Evolutionary conservation across 2,797 vertebrate genomes (phyloP), one percentile per base, ranked within the genome.

Genomic region (Clarias laeviceps): DNA sequence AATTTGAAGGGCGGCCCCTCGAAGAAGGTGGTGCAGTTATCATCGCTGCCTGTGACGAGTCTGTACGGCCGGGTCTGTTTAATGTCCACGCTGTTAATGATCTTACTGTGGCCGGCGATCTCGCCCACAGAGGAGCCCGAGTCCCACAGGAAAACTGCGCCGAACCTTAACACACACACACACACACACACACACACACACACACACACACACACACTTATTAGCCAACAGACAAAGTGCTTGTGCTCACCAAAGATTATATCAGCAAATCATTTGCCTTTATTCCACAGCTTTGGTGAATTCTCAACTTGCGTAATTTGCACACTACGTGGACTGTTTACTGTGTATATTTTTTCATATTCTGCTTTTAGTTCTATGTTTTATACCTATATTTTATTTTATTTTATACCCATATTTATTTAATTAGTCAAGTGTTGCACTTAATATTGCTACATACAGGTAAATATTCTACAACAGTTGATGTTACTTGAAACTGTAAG

Each of bases 1-100:
- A 97, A 99, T 90, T 97, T 99, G 94, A 99, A 98, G 0, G 98
- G 98, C 0, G 97, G 97, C 68, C 98, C 98, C 91, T 98, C 97
- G 2, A 94, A 97, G 94, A 97, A 99, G 0, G 96, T 95, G 0
- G 90, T 92, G 11, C 91, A 93, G 91, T 94, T 96, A 91, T 99
- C 98, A 11, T 99, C 98, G 0, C 97, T 97, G 89, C 94, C 96
- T 0, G 97, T 96, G 66, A 91, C 94, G 29, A 99, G 92, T 22
- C 98, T 96, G 89, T 97, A 99, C 0, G 98, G 98, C 32, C 98
- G 95, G 0, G 92, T 96, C 93, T 96, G 97, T 82, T 95, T 98
- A 6, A 99, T 94, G 92, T 99, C 97, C 74, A 99, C 97, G 0
- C 95, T 97, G 94, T 99, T 99, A 91, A 99, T 96, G 85, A 95